Base-by-base conservation (phyloP, 2,113 vertebrate species). In the Muntiacus reevesi region DNA sequence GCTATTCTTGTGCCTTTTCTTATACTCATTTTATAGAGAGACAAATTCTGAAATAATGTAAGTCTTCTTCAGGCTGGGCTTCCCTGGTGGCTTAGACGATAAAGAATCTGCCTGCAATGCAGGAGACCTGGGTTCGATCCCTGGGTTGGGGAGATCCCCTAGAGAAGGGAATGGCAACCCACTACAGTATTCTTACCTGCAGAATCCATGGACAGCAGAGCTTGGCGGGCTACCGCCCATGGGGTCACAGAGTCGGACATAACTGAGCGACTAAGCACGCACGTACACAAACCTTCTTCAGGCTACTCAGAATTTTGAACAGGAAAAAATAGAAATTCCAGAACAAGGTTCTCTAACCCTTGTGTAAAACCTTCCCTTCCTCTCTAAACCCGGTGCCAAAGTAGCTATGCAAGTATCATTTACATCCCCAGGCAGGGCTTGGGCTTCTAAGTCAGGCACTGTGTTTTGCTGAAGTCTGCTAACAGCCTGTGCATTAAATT, bases 401-500 rank as follows among this genome's bases (percentile, higher is more conserved):
- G 33, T 67, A 30, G 33, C 47, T 28, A 30, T 17, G 6, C 33
- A 45, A 54, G 78, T 28, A 28, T 60, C 12, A 54, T 52, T 76
- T 87, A 36, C 33, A 59, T 76, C 28, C 33, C 10, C 2, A 19
- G 30, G 36, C n/a, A 54, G 15, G n/a, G 5, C n/a, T 4, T 27
- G 23, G 78, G 16, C 19, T 76, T 94, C 76, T 8, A 1, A 19
- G 43, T 84, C 74, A 84, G 52, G 33, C 78, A 11, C 67, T 85
- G 19, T 62, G 6, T 83, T 96, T 89, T 95, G 17, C 92, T 87
- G 83, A 95, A 96, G 67, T 36, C 64, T 83, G 54, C 4, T 76
- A 88, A 97, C 54, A 94, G 43, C 54, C 92, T 97, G 76, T 96
- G 5, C 8, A 81, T 81, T 79, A 91, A 84, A 74, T 50, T 97